phyloP scores from a whole-genome alignment of 2,797 vertebrate genomes.

The Podarcis siculus region DNA sequence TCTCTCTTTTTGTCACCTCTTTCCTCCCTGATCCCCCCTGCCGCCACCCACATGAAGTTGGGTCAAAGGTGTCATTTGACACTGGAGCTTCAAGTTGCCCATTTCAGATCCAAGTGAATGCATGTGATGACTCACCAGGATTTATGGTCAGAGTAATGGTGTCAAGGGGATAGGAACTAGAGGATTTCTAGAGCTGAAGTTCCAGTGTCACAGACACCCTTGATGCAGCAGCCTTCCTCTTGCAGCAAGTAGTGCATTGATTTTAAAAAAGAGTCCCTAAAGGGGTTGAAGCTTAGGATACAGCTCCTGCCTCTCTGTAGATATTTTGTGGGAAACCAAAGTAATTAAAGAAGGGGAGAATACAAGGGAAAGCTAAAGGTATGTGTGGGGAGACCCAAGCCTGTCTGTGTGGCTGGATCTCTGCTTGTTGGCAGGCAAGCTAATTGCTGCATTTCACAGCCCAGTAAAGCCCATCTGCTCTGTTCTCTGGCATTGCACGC shows the following conservation, averaged over 20 bases:
- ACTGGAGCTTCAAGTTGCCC: not conserved
- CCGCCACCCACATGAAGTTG: too few relatives aligned
- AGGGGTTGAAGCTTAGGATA: not conserved
- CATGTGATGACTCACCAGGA: not conserved
- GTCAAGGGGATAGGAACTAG: not conserved
- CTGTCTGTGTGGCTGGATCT: not conserved
- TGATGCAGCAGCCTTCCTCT: not conserved
- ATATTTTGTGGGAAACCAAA: not conserved
- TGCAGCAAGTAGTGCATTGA: too few relatives aligned
- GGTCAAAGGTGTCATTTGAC: too few relatives aligned
- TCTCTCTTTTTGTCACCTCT: too few relatives aligned
- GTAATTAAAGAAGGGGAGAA: not conserved
- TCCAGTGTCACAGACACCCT: not conserved
- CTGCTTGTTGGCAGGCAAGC: not conserved
- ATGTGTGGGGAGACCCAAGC: not conserved
- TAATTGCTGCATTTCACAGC: conserved; percentile 12
- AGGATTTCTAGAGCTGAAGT: not conserved
- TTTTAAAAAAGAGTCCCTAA: not conserved
- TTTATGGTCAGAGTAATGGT: not conserved
- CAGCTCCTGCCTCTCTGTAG: not conserved
- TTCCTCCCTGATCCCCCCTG: too few relatives aligned
- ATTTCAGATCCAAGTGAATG: not conserved
- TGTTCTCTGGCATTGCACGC: not conserved
- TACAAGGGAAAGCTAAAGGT: too few relatives aligned
- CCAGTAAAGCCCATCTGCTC: not conserved